These are phyloP conservation scores for Gymnoscopelus braueri DNA, from an alignment of 2,797 vertebrate species.

Conservation along the genomic window DNA sequence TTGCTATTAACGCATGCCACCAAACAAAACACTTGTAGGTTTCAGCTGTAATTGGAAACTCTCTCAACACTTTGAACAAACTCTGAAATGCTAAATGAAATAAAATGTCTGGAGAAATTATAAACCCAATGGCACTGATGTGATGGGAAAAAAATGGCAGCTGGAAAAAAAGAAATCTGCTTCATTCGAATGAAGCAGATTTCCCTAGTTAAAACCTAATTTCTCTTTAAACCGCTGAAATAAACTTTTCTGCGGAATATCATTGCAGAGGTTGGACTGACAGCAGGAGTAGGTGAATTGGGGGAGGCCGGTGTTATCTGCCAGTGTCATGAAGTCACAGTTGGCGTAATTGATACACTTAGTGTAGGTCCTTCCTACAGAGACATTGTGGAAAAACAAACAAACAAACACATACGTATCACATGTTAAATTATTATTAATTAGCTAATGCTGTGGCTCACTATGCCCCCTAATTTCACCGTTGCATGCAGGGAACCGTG, in stretches of 20 bases:
- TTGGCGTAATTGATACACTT: slow-evolving; percentile 18
- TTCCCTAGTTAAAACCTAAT: not conserved
- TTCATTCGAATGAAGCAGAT: not conserved
- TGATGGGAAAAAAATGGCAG: too few species aligned
- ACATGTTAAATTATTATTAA: not conserved
- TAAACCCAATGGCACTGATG: too few species aligned
- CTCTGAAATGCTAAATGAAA: too few species aligned
- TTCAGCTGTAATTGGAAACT: too few species aligned
- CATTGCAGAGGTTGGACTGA: slow-evolving; percentile 50
- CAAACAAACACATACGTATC: not conserved
- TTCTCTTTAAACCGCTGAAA: not conserved
- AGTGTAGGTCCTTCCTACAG: slow-evolving; percentile 28
- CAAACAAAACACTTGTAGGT: too few species aligned
- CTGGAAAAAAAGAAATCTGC: too few species aligned
- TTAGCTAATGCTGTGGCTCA: not conserved
- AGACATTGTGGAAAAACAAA: not conserved
- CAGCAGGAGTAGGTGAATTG: slow-evolving; percentile 44
- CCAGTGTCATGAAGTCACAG: slow-evolving; percentile 47
- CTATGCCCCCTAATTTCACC: too few species aligned
- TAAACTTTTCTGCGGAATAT: not conserved
- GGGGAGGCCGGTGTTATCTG: not conserved
- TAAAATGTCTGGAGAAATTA: too few species aligned
- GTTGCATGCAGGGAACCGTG: too few species aligned
- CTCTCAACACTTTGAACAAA: too few species aligned
- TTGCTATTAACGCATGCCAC: too few species aligned